Base-by-base conservation (phyloP, 2,797 vertebrate genomes). In the Lates japonicus region DNA sequence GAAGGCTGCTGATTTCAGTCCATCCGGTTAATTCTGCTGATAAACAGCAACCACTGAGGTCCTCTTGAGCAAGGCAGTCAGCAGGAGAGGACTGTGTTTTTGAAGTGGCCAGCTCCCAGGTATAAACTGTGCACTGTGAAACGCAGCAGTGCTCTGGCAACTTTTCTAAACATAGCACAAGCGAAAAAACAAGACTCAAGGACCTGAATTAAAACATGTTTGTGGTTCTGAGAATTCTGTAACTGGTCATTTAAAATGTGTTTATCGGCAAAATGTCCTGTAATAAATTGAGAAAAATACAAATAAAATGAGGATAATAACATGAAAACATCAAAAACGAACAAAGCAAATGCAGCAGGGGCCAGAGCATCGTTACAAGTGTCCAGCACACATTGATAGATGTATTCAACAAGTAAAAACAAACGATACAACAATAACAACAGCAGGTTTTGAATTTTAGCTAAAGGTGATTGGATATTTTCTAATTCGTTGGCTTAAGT, bases 381-480 rank as follows among this genome's bases (percentile, higher is more conserved):
- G 64, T 75, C 58, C 46, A 4, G 12, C 66, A 66, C 20, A 60
- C 39, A 46, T 7, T n/a, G 1, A 59, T 73, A 58, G 35, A 81
- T 3, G 8, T 11, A 22, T 3, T 31, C 29, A 65, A 63, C 70
- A 29, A 72, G 70, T 57, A 25, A 76, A 86, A 82, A 71, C 67
- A 65, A 67, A 70, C 17, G 11, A 29, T 29, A 31, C 0, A 0
- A 81, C 72, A 81, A 74, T 57, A 80, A 76, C 39, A 79, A 33
- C 54, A 35, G 55, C 41, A 16, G 52, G 54, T 68, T 80, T 57
- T 69, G 64, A 84, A 77, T 87, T 86, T 77, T 77, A 70, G 78
- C 88, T 90, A 74, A 81, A 90, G 89, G 90, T 88, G 87, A 86
- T 93, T 90, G 89, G 92, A 91, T 90, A 88, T 91, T 91, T 90